Percentiles rank a stretch among this genome's conserved stretches.
phyloP scores from a whole-genome alignment of 2,888 invertebrate genomes.

The Drosophila setosimentum region DNA sequence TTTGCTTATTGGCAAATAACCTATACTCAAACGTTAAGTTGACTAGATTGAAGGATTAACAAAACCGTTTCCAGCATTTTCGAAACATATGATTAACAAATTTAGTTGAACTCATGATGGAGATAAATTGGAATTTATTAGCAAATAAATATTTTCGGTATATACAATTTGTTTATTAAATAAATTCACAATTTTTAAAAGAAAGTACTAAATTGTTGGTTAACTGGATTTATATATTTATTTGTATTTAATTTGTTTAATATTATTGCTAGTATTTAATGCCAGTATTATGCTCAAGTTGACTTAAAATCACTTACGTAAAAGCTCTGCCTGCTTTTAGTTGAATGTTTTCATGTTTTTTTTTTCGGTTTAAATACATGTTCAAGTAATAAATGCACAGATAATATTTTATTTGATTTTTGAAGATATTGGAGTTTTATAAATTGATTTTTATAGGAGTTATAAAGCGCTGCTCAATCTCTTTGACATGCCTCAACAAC shows the following conservation, averaged over 20 bases:
- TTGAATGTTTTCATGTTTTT: constrained; percentile 4
- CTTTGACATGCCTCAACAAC: constrained; percentile 9
- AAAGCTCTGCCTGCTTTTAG: constrained; percentile 58
- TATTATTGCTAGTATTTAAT: constrained; percentile 38
- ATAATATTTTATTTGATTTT: constrained; percentile 41
- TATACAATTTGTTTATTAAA: constrained; percentile 34
- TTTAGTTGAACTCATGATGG: constrained; percentile 40
- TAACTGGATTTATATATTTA: constrained; percentile 11
- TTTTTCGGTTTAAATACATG: constrained; percentile 38
- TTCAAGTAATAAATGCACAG: constrained; percentile 55
- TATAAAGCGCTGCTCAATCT: constrained; percentile 33
- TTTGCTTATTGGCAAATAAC: constrained; percentile 56
- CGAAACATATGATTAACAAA: constrained; percentile 18
- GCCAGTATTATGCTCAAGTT: constrained; percentile 46
- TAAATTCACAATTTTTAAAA: background rate
- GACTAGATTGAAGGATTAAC: constrained; percentile 24
- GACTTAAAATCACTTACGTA: constrained; percentile 62
- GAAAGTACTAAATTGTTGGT: constrained; percentile 5
- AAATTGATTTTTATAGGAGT: constrained; percentile 21
- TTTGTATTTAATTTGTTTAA: constrained; percentile 2
- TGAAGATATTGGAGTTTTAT: constrained; percentile 11
- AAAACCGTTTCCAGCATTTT: constrained; percentile 49
- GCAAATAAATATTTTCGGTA: constrained; percentile 17
- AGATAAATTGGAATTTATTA: constrained; percentile 18
- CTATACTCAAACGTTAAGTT: constrained; percentile 13